Evolutionary conservation across 64 coral and sea anemone species (phyloP), one percentile per base, ranked within the genome.

Genomic region (Astreopora myriophthalma): DNA sequence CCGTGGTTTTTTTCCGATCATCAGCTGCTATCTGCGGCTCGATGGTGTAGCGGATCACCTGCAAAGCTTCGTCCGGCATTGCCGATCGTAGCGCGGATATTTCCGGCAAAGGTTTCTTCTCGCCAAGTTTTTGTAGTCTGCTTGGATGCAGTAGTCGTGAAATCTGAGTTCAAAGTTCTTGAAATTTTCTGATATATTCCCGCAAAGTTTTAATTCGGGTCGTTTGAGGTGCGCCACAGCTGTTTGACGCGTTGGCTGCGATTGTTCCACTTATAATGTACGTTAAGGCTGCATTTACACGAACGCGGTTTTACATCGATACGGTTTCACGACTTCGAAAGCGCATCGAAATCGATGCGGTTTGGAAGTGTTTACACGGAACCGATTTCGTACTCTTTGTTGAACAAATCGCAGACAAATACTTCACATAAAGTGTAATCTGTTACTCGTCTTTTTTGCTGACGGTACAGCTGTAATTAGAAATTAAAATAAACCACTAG

Each of bases 101-200:
- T 88, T 87, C 83, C 1, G 79, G 37, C 13, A 49, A 75, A 28
- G 86, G 92, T 16, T 62, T 89, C 31, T 94, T 88, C 89, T 85
- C 13, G 27, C 55, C 1, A 93, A 68, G 19, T 81, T 76, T 35
- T 48, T 5, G 49, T 74, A 81, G 25, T 94, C n/a, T 24, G 92
- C 86, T 88, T 94, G 63, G 36, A 94, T 80, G 24, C 78, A 94
- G 84, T 84, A 89, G 69, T 89, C 48, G 38, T 94, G 48, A 11
- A 94, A 94, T 73, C 52, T 61, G 26, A 89, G 13, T 46, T 94
- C 92, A 75, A 94, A 94, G 32, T 74, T 94, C 58, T 75, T 87
- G 25, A 87, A 87, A 48, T 94, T 80, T 88, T 94, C 85, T 17
- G 17, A 28, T 8, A 88, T 88, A 55, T 88, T 94, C 13, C 75